These are phyloP conservation scores for Ophthalmolycus amberensis DNA, from an alignment of 2,113 vertebrate genomes.

Conservation along the genomic window DNA sequence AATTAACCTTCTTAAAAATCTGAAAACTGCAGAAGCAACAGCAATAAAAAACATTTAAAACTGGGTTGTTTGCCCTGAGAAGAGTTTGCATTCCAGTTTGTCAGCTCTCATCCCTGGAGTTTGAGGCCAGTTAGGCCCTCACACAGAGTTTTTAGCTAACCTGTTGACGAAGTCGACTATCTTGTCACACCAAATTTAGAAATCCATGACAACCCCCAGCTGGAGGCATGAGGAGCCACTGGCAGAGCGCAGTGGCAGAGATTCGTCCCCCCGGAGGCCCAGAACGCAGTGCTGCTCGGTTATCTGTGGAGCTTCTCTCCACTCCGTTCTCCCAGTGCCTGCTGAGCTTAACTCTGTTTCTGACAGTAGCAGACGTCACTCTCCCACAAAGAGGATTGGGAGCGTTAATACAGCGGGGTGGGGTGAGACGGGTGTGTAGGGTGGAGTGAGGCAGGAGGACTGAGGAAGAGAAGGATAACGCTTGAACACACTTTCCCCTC, in stretches of 20 bases:
- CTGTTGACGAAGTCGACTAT: slow-evolving; percentile 34
- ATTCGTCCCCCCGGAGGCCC: slow-evolving; percentile 36
- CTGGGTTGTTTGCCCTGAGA: background rate
- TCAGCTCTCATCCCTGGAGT: slow-evolving; percentile 30
- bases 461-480: slow-evolving; percentile 58
- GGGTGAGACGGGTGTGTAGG: slow-evolving; percentile 74
- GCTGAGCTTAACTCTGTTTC: slow-evolving; percentile 85
- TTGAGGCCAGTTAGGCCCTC: background rate
- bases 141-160: slow-evolving; percentile 27
- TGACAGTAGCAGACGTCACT: slow-evolving; percentile 87
- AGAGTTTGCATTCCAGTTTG: slow-evolving; percentile 40
- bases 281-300: slow-evolving; percentile 48
- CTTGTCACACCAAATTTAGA: slow-evolving; percentile 2
- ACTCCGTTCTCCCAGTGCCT: slow-evolving; percentile 66
- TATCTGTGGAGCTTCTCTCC: slow-evolving; percentile 68
- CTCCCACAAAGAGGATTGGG: slow-evolving; percentile 88
- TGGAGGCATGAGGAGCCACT: background rate
- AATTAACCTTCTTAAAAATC: background rate
- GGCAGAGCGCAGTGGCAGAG: too few relatives aligned
- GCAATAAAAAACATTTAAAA: slow-evolving; percentile 13
- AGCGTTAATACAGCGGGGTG: slow-evolving; percentile 80
- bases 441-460: slow-evolving; percentile 64
- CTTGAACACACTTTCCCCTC: slow-evolving; percentile 54
- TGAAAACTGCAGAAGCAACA: background rate
- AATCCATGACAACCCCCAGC: slow-evolving; percentile 14